Conservation (phyloP, 2,113 vertebrate genomes). For the Ictalurus punctatus region DNA sequence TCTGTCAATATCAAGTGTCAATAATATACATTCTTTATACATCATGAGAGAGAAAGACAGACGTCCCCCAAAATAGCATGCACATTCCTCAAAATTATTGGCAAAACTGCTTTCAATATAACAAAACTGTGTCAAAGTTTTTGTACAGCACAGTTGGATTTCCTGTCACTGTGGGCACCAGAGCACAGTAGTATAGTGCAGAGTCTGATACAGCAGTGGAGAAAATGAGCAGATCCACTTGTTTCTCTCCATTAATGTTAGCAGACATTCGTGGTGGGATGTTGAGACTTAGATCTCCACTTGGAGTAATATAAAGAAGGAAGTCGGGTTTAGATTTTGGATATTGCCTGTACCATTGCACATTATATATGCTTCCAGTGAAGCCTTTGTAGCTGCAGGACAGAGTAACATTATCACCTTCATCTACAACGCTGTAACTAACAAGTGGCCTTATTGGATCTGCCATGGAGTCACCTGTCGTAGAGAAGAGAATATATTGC, state of each 20-base stretch:
- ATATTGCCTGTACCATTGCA: slow-evolving; percentile 30
- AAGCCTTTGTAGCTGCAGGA: not conserved
- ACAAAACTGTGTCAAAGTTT: too few relatives aligned
- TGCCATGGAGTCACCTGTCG: not conserved
- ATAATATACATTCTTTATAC: too few relatives aligned
- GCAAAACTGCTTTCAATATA: too few relatives aligned
- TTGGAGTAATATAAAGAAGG: not conserved
- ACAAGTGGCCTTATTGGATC: not conserved
- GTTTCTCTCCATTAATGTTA: not conserved
- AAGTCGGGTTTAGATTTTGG: not conserved
- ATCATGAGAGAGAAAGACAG: too few relatives aligned
- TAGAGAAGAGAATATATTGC: not conserved
- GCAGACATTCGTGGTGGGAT: not conserved
- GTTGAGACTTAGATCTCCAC: not conserved
- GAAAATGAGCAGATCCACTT: slow-evolving; percentile 28
- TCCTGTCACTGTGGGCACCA: too few relatives aligned
- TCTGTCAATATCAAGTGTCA: too few relatives aligned
- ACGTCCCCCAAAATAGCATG: too few relatives aligned
- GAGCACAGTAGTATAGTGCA: too few relatives aligned
- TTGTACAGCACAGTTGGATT: too few relatives aligned
- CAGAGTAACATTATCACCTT: slow-evolving; percentile 4
- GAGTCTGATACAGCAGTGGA: slow-evolving; percentile 27
- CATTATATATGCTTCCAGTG: too few relatives aligned
- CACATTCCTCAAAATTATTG: too few relatives aligned
- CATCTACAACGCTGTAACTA: not conserved